phyloP scores from a whole-genome alignment of 2,797 vertebrate species.

The Spheniscus humboldti region DNA sequence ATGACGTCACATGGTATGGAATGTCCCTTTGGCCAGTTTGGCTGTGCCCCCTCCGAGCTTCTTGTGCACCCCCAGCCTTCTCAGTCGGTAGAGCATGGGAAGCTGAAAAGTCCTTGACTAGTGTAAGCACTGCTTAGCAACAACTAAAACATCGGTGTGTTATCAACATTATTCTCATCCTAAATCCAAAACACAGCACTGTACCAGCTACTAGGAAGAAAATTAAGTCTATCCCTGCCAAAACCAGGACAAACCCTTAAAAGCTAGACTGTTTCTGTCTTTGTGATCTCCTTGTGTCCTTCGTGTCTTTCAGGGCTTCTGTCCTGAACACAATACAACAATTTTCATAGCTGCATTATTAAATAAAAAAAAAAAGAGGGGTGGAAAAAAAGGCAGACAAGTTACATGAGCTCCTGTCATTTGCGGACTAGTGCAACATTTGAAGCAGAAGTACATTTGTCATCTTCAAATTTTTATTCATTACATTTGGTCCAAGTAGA shows the following conservation, averaged over 20 bases:
- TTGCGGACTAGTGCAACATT: not conserved
- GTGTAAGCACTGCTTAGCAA: too few species aligned
- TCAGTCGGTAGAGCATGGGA: too few species aligned
- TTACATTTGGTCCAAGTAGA: not conserved
- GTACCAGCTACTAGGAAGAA: too few species aligned
- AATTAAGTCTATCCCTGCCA: too few species aligned
- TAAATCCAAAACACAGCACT: too few species aligned
- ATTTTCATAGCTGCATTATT: not conserved
- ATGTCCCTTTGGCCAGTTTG: too few species aligned
- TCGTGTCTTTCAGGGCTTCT: not conserved
- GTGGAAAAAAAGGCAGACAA: not conserved
- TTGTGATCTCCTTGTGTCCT: not conserved
- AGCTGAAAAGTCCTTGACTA: too few species aligned
- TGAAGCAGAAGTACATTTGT: not conserved
- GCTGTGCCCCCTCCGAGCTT: too few species aligned
- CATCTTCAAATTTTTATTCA: not conserved
- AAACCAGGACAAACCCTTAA: not conserved
- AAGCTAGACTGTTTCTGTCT: not conserved
- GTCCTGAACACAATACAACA: not conserved
- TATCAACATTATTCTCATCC: too few species aligned
- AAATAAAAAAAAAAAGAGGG: not conserved
- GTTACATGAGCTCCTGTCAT: not conserved
- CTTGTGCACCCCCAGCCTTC: too few species aligned
- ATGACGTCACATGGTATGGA: too few species aligned
- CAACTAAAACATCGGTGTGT: too few species aligned